These are phyloP conservation scores for Scaptomyza flava DNA, from an alignment of 2,888 invertebrate genomes.

Conservation along the genomic window DNA sequence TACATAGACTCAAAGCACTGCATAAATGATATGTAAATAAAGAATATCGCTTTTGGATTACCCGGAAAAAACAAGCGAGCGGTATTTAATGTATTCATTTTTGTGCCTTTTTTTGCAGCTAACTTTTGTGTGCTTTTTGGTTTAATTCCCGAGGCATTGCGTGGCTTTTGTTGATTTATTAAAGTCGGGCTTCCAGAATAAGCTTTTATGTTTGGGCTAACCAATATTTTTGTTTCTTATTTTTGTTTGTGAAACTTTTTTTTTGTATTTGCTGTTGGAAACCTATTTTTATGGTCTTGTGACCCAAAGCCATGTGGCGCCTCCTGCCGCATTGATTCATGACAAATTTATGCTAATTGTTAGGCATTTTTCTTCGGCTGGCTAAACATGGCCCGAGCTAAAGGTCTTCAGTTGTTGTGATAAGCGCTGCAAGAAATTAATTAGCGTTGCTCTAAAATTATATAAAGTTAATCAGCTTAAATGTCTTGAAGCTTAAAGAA, in stretches of 20 bases:
- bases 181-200: conserved; percentile 19
- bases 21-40: conserved; percentile 1
- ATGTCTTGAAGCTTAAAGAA: conserved; percentile 12
- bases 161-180: conserved; percentile 66
- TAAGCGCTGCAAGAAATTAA: conserved; percentile 51
- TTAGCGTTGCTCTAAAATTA: conserved; percentile 57
- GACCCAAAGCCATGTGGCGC: conserved; percentile 15
- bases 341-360: conserved; percentile 74
- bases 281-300: conserved; percentile 33
- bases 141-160: conserved; percentile 20
- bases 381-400: conserved; percentile 55
- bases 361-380: conserved; percentile 39
- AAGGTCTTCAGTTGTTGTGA: conserved; percentile 24
- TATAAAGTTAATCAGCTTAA: conserved; percentile 60
- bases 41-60: background rate
- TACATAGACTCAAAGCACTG: background rate
- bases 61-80: background rate
- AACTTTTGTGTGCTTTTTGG: background rate
- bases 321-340: conserved; percentile 59
- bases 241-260: conserved; percentile 34
- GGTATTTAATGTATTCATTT: background rate
- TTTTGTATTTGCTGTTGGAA: conserved; percentile 11
- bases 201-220: conserved; percentile 39
- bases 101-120: conserved; percentile 19
- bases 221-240: conserved; percentile 19